These are phyloP conservation scores for Cebidichthys violaceus DNA, from an alignment of 2,113 vertebrate genomes.

Conservation along the genomic window DNA sequence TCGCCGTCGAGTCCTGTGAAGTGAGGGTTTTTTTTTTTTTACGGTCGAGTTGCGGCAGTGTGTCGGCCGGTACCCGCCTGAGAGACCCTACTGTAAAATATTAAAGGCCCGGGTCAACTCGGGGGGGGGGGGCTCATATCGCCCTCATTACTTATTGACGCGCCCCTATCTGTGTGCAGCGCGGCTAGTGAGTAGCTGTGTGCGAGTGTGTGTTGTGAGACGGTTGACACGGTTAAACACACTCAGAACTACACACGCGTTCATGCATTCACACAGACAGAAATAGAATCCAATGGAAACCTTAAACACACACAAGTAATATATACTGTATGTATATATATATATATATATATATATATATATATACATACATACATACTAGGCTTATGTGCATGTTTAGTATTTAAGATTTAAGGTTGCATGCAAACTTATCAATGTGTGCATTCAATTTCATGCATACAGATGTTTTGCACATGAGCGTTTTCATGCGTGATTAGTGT, in stretches of 20 bases:
- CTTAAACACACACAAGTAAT: background rate
- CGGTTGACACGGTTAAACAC: background rate
- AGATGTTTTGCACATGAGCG: background rate
- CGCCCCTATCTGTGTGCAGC: conserved; percentile 54
- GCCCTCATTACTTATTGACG: conserved; percentile 75
- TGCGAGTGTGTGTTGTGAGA: conserved; percentile 22
- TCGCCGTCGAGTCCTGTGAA: conserved; percentile 37
- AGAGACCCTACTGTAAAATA: conserved; percentile 73
- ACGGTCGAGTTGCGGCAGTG: conserved; percentile 39
- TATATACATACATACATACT: background rate
- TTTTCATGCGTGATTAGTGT: conserved; percentile 41
- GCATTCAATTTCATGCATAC: conserved; percentile 27
- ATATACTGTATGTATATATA: too few species aligned
- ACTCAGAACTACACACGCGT: background rate
- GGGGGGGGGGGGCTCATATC: conserved; percentile 47
- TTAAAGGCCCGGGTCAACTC: conserved; percentile 71
- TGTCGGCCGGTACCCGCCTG: conserved; percentile 42
- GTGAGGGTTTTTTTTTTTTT: conserved; percentile 70
- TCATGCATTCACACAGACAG: background rate
- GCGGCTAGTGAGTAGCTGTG: conserved; percentile 54
- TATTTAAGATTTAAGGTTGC: conserved; percentile 11
- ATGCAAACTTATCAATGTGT: conserved; percentile 22
- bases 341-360: background rate
- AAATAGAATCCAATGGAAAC: background rate
- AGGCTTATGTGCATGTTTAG: background rate